These are phyloP conservation scores for Sarcophaga bullata DNA, from an alignment of 1,140 invertebrate species.

Conservation along the genomic window DNA sequence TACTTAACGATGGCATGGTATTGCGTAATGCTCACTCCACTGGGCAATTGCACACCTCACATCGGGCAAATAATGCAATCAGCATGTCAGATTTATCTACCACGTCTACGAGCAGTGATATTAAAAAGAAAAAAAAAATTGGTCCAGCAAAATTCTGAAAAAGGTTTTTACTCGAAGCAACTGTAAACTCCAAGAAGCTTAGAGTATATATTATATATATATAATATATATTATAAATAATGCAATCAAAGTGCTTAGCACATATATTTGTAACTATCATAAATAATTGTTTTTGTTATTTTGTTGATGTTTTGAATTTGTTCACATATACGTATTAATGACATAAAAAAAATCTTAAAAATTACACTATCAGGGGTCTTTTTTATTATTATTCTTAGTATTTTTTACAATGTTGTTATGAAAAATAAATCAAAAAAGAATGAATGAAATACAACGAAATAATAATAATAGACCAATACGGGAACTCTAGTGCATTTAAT, in stretches of 20 bases:
- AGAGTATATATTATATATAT: neutral
- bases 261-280: neutral
- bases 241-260: neutral
- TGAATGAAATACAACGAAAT: too few species aligned
- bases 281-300: neutral
- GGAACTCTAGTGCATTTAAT: too few species aligned
- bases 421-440: too few species aligned
- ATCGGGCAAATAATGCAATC: conserved; percentile 40
- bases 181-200: conserved; percentile 51
- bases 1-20: conserved; percentile 17
- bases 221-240: neutral
- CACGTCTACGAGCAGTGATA: conserved; percentile 44
- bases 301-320: neutral
- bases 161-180: conserved; percentile 58
- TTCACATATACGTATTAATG: too few species aligned
- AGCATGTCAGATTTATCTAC: conserved; percentile 60
- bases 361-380: too few species aligned
- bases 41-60: conserved; percentile 40
- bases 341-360: too few species aligned
- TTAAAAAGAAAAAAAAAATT: conserved; percentile 60
- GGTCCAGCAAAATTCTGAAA: conserved; percentile 54
- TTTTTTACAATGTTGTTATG: too few species aligned
- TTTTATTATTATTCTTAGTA: too few species aligned
- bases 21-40: conserved; percentile 42
- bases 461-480: too few species aligned